Percentiles rank a stretch among this genome's conserved stretches.
phyloP scores from a whole-genome alignment of 2,888 invertebrate species.

The Synanthedon vespiformis region DNA sequence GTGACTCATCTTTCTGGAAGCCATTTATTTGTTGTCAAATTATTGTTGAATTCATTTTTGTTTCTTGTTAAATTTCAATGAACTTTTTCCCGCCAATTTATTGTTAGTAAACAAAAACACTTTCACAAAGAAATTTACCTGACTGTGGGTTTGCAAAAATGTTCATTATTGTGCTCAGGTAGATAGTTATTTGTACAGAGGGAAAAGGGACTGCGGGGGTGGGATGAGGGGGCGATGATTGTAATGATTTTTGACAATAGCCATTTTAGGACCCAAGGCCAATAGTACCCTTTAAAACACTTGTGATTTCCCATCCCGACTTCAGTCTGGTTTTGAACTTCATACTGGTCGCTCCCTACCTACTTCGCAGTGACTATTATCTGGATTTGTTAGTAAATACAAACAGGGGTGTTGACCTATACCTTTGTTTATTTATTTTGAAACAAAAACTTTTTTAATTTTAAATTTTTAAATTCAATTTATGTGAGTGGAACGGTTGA shows the following conservation, averaged over 20 bases:
- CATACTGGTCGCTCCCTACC: conserved; percentile 46
- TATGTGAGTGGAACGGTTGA: too few relatives aligned
- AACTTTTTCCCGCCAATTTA: conserved; percentile 49
- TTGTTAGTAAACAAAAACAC: conserved; percentile 53
- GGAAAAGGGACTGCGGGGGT: conserved; percentile 24
- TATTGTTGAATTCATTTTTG: too few relatives aligned
- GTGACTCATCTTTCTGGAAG: too few relatives aligned
- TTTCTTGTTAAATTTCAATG: too few relatives aligned
- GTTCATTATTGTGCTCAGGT: conserved; percentile 26
- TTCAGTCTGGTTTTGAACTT: conserved; percentile 60
- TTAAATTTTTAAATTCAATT: too few relatives aligned
- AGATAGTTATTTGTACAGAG: conserved; percentile 16
- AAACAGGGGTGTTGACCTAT: conserved; percentile 29
- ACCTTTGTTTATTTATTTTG: conserved; percentile 18
- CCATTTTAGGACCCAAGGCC: conserved; percentile 46
- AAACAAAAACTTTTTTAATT: not conserved
- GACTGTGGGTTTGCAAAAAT: conserved; percentile 21
- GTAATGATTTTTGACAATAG: conserved; percentile 37
- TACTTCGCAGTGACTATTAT: conserved; percentile 17
- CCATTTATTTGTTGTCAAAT: too few relatives aligned
- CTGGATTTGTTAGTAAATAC: conserved; percentile 49
- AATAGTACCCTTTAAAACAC: conserved; percentile 56
- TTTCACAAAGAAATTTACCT: conserved; percentile 43
- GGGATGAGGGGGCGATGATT: conserved; percentile 29
- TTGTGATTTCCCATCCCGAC: conserved; percentile 48